Conservation (phyloP, 2,113 vertebrate species). For the Athene cunicularia region DNA sequence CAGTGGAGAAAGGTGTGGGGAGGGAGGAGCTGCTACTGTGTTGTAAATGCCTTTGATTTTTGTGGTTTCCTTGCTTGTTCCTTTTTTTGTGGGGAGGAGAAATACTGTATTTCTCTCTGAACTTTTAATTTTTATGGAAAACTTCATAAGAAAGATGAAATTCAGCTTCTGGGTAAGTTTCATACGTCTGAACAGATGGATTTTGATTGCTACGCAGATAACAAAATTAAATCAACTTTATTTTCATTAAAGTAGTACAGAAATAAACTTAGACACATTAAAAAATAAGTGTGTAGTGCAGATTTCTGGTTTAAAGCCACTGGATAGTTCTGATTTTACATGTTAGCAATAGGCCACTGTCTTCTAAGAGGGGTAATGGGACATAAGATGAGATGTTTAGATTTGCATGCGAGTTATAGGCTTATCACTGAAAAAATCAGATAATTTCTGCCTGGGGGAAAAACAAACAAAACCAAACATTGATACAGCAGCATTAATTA, state of each 20-base stretch:
- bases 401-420: conserved; percentile 11
- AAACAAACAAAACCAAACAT: conserved; percentile 3
- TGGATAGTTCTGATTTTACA: conserved; percentile 28
- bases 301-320: conserved; percentile 67
- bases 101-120: conserved; percentile 13
- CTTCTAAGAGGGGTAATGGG: neutral
- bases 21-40: neutral
- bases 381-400: neutral
- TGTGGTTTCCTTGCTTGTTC: neutral
- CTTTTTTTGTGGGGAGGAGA: neutral
- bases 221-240: conserved; percentile 66
- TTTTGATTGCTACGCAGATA: conserved; percentile 71
- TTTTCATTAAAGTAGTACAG: conserved; percentile 68
- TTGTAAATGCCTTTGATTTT: neutral
- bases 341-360: neutral
- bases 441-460: conserved; percentile 22
- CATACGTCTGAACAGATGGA: conserved; percentile 69
- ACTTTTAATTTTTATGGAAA: conserved; percentile 26
- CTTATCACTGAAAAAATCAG: neutral
- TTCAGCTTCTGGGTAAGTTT: conserved; percentile 48
- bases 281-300: conserved; percentile 59
- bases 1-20: neutral
- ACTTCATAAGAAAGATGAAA: conserved; percentile 60
- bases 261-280: conserved; percentile 66
- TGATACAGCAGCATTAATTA: neutral